These are phyloP conservation scores for Craniophora ligustri DNA, from an alignment of 2,888 invertebrate genomes.

Conservation along the genomic window DNA sequence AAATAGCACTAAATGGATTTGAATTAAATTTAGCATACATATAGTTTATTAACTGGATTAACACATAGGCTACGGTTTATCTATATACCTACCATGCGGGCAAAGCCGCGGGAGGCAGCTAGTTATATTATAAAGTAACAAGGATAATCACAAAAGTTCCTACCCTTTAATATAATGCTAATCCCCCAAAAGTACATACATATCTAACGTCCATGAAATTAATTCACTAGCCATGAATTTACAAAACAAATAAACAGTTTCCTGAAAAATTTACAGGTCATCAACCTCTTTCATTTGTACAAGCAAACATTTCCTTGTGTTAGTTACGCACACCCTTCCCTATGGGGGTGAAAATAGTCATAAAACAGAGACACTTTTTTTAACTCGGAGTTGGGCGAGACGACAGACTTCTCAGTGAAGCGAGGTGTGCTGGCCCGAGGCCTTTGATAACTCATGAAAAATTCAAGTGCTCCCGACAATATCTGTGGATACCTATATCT, in stretches of 20 bases:
- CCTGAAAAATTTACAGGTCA: slow-evolving; percentile 55
- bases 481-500: slow-evolving; percentile 48
- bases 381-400: slow-evolving; percentile 54
- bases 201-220: no score
- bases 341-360: slow-evolving; percentile 70
- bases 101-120: no score
- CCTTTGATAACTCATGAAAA: slow-evolving; percentile 83
- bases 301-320: slow-evolving; percentile 69
- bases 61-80: no score
- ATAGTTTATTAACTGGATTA: no score
- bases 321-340: slow-evolving; percentile 61
- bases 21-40: no score
- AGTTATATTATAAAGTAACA: no score
- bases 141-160: no score
- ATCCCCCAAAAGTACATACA: no score
- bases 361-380: slow-evolving; percentile 70
- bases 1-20: no score
- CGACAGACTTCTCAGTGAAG: slow-evolving; percentile 48
- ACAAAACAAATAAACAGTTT: not conserved
- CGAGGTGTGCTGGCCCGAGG: slow-evolving; percentile 65
- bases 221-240: no score
- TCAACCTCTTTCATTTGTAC: slow-evolving; percentile 57
- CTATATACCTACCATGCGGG: no score
- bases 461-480: slow-evolving; percentile 74
- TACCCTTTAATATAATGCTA: no score